Evolutionary conservation across 2,888 invertebrate species (phyloP).

Genomic region (Cactoblastis cactorum): DNA sequence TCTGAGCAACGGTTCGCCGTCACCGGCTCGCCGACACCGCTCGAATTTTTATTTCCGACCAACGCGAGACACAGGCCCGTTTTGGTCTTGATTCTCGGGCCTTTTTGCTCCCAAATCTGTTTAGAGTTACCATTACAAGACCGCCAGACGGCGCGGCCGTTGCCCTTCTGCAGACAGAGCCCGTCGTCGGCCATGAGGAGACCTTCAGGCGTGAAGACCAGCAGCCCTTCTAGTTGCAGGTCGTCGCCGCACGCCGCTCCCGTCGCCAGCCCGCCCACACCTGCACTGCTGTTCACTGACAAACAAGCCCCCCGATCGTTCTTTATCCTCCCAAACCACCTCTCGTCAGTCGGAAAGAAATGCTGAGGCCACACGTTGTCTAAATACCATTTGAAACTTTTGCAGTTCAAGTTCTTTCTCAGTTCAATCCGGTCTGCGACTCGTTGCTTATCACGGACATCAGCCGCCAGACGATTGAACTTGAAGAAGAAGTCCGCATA

Average conservation of each 20-base stretch:
- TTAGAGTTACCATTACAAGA: slow-evolving; percentile 83
- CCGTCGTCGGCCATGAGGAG: slow-evolving; percentile 93
- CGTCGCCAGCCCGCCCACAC: slow-evolving; percentile 83
- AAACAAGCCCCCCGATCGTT: slow-evolving; percentile 68
- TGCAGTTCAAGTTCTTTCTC: slow-evolving; percentile 86
- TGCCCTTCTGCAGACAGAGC: slow-evolving; percentile 87
- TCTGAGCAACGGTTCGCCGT: slow-evolving; percentile 80
- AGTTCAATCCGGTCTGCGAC: slow-evolving; percentile 83
- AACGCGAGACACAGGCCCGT: slow-evolving; percentile 56
- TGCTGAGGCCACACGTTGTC: slow-evolving; percentile 97
- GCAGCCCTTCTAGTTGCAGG: slow-evolving; percentile 82
- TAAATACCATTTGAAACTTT: slow-evolving; percentile 95
- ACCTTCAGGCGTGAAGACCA: slow-evolving; percentile 84
- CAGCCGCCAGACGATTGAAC: slow-evolving; percentile 85
- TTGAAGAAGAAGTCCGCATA: slow-evolving; percentile 96
- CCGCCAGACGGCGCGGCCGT: slow-evolving; percentile 83
- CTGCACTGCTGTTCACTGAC: slow-evolving; percentile 75
- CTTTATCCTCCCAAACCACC: slow-evolving; percentile 93
- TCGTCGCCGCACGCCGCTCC: slow-evolving; percentile 82
- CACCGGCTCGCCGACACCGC: slow-evolving; percentile 59
- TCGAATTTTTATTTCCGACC: slow-evolving; percentile 37
- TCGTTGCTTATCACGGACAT: slow-evolving; percentile 79
- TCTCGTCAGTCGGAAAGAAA: slow-evolving; percentile 92
- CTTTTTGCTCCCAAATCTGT: slow-evolving; percentile 84
- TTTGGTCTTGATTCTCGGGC: slow-evolving; percentile 55